Conservation (phyloP, 2,888 invertebrate genomes). For the Habrosyne pyritoides region DNA sequence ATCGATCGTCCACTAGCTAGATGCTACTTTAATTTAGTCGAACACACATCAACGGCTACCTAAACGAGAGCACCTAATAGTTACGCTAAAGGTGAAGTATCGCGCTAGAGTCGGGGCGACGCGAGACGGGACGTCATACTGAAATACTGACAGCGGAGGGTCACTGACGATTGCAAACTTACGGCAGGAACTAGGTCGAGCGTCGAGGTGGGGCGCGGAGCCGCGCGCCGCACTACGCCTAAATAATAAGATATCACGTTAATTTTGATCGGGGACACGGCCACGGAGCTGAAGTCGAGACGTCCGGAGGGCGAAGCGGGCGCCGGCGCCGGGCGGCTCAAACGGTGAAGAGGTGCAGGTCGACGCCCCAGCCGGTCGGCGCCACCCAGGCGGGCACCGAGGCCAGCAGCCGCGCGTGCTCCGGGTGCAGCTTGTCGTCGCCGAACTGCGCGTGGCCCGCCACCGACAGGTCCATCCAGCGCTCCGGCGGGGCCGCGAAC, state of each 20-base stretch:
- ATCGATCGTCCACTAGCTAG: neutral
- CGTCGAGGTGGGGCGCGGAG: neutral
- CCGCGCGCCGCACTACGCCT: no score
- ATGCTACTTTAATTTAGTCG: no score
- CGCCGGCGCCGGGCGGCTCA: conserved; percentile 15
- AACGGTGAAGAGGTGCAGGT: conserved; percentile 84
- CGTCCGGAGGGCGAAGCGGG: neutral
- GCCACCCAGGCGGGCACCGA: conserved; percentile 87
- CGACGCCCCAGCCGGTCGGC: conserved; percentile 87
- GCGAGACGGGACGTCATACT: no score
- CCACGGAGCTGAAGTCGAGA: no score
- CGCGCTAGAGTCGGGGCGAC: neutral
- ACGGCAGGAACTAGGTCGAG: no score
- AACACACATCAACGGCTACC: no score
- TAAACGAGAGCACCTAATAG: neutral
- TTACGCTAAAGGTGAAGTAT: neutral
- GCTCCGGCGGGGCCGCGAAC: conserved; percentile 4
- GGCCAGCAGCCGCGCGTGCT: conserved; percentile 78
- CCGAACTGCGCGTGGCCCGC: conserved; percentile 84
- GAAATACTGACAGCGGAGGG: no score
- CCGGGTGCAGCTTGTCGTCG: conserved; percentile 76
- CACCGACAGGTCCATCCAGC: conserved; percentile 67
- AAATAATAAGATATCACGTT: no score
- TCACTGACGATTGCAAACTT: no score
- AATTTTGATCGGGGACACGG: no score